Conservation (phyloP, 2,113 vertebrate genomes). For the Rhinolophus sinicus region DNA sequence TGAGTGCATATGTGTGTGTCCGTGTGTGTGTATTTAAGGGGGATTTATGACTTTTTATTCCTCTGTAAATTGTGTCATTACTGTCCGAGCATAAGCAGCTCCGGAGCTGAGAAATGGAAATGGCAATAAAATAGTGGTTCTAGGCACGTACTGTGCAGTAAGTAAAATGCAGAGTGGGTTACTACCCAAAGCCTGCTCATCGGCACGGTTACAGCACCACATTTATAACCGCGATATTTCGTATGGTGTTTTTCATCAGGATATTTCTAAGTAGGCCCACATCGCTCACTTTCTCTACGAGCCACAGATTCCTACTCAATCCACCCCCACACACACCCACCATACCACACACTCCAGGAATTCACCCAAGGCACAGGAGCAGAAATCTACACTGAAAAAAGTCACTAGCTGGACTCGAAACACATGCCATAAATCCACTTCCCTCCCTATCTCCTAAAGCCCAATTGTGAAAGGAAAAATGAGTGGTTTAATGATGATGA, state of each 20-base stretch:
- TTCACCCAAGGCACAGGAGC: not conserved
- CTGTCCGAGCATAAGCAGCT: slow-evolving; percentile 58
- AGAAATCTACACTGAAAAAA: not conserved
- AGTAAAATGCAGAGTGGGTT: slow-evolving; percentile 52
- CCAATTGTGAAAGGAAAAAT: slow-evolving; percentile 30
- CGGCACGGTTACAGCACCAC: not conserved
- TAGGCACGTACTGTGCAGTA: not conserved
- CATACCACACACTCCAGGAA: not conserved
- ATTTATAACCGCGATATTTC: not conserved
- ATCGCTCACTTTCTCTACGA: not conserved
- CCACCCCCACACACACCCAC: no score
- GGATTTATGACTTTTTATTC: not conserved
- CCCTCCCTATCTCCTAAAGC: not conserved
- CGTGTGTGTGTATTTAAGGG: not conserved
- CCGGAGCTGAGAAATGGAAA: slow-evolving; percentile 11
- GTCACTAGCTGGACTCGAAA: not conserved
- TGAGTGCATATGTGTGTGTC: not conserved
- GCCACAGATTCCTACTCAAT: not conserved
- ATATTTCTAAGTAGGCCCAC: not conserved
- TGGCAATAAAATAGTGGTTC: slow-evolving; percentile 37
- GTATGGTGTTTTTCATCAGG: not conserved
- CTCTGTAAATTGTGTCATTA: slow-evolving; percentile 59
- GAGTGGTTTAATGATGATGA: not conserved
- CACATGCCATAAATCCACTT: not conserved
- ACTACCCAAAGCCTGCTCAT: slow-evolving; percentile 18